phyloP scores from a whole-genome alignment of 2,888 invertebrate species.

The Meandrusa payeni region DNA sequence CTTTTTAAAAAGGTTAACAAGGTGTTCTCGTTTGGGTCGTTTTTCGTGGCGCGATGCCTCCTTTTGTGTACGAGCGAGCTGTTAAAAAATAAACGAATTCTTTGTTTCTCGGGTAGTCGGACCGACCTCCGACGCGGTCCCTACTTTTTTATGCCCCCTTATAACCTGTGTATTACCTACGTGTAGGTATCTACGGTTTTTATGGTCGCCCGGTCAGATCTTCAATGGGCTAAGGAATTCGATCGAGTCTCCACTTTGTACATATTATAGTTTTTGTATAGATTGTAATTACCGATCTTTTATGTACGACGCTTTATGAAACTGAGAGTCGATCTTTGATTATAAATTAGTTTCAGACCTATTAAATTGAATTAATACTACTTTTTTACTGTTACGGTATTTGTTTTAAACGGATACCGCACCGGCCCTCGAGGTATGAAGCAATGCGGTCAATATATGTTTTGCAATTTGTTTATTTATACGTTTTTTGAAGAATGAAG shows the following conservation, averaged over 20 bases:
- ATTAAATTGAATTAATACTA: constrained; percentile 23
- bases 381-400: constrained; percentile 8
- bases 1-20: constrained; percentile 80
- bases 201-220: constrained; percentile 78
- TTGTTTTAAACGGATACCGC: constrained; percentile 13
- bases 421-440: constrained; percentile 2
- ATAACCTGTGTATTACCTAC: constrained; percentile 80
- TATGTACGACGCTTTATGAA: constrained; percentile 37
- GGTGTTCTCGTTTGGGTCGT: constrained; percentile 75
- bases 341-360: constrained; percentile 22
- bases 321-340: constrained; percentile 28
- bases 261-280: constrained; percentile 40
- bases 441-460: background rate
- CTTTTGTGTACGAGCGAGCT: constrained; percentile 79
- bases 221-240: constrained; percentile 79
- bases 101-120: constrained; percentile 80
- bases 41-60: constrained; percentile 75
- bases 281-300: constrained; percentile 39
- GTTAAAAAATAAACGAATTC: constrained; percentile 81
- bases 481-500: constrained; percentile 9
- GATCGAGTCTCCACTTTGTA: constrained; percentile 75
- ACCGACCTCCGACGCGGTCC: constrained; percentile 79
- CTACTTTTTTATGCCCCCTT: constrained; percentile 78
- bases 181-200: constrained; percentile 80
- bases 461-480: constrained; percentile 10